A percentile compares a stretch with the other conserved stretches of the same genome.
Evolutionary conservation across 2,888 invertebrate genomes (phyloP).

Genomic region (Sinohyriopsis cumingii): DNA sequence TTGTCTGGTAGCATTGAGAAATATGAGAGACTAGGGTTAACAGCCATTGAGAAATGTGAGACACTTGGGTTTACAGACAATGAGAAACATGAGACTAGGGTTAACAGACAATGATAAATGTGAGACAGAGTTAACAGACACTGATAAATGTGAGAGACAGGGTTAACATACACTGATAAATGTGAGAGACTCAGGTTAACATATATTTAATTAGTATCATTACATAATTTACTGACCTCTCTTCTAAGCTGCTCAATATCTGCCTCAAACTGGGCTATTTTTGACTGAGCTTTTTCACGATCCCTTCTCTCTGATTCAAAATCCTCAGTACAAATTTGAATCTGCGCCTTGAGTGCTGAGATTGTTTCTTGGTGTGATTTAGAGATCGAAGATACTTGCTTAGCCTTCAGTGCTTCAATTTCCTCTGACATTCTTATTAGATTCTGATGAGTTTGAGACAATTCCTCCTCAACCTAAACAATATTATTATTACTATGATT

Average conservation of each 20-base stretch:
- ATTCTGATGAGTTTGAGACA: conserved; percentile 27
- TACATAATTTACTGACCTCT: conserved; percentile 35
- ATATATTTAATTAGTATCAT: no score
- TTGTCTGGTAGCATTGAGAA: no score
- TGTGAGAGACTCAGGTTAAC: no score
- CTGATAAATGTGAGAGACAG: no score
- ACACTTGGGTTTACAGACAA: no score
- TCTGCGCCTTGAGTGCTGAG: conserved; percentile 58
- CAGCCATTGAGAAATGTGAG: no score
- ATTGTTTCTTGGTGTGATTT: conserved; percentile 37
- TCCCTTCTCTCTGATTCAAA: conserved; percentile 64
- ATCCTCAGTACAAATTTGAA: conserved; percentile 64
- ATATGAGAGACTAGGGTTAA: no score
- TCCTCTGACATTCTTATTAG: conserved; percentile 22
- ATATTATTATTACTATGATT: neutral
- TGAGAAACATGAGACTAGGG: no score
- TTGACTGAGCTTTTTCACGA: conserved; percentile 54
- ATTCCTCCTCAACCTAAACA: conserved; percentile 24
- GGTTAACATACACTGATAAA: no score
- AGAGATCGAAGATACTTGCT: conserved; percentile 1
- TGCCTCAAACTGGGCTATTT: conserved; percentile 40
- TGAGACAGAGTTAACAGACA: no score
- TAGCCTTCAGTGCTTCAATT: conserved; percentile 17
- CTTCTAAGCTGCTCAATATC: conserved; percentile 38
- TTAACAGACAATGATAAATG: no score